Evolutionary conservation across 1,140 invertebrate genomes (phyloP).

Genomic region (Coenobita brevimanus): DNA sequence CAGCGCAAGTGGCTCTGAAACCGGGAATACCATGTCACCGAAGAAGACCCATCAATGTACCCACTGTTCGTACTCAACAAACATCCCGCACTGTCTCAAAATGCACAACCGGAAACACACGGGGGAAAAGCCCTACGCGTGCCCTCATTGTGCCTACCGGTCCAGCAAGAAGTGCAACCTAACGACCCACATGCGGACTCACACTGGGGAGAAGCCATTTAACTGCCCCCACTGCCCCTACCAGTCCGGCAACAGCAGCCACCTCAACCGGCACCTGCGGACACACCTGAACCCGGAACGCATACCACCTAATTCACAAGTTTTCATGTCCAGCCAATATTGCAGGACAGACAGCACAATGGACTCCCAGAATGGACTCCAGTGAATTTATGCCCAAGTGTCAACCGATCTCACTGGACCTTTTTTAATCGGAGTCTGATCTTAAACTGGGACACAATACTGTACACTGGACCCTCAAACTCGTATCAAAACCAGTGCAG

Average conservation of each 20-base stretch:
- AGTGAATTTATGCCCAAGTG: too few species aligned
- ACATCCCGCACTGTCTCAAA: constrained; percentile 6
- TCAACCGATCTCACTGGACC: too few species aligned
- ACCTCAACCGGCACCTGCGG: constrained; percentile 24
- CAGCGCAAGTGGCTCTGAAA: neutral
- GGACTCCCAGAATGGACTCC: too few species aligned
- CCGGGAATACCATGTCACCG: neutral
- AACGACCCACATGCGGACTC: constrained; percentile 31
- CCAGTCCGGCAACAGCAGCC: constrained; percentile 33
- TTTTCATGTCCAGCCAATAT: neutral
- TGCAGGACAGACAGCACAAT: too few species aligned
- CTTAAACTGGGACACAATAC: too few species aligned
- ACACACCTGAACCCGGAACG: neutral
- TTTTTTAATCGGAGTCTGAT: too few species aligned
- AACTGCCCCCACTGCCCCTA: constrained; percentile 33
- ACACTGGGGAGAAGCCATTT: constrained; percentile 41
- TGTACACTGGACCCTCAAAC: too few species aligned
- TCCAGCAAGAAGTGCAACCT: constrained; percentile 38
- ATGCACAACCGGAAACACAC: constrained; percentile 40
- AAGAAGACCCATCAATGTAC: constrained; percentile 25
- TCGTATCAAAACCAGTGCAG: too few species aligned
- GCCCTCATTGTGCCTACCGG: constrained; percentile 11
- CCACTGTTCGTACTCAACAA: constrained; percentile 22
- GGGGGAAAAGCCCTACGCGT: constrained; percentile 37
- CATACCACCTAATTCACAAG: neutral